A percentile compares a stretch with the other conserved stretches of the same genome.
These are phyloP conservation scores for Laticauda laticaudata DNA, from an alignment of 2,113 vertebrate species.

Conservation along the genomic window DNA sequence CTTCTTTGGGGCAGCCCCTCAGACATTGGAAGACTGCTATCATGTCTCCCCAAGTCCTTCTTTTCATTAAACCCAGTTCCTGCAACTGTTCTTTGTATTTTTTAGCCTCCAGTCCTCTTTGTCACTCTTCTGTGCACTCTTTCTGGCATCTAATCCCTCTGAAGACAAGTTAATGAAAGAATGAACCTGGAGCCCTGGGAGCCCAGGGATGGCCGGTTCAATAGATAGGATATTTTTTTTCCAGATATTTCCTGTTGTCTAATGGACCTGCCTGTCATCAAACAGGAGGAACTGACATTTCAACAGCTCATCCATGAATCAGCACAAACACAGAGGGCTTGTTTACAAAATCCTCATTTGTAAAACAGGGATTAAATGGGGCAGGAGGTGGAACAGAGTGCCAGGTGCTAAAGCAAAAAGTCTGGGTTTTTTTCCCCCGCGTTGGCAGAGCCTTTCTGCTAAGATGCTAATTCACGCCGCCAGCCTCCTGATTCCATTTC, in stretches of 20 bases:
- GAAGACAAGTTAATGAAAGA: not conserved
- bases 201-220: not conserved
- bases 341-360: not conserved
- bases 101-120: not conserved
- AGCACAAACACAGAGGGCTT: not conserved
- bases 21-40: too few relatives aligned
- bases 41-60: too few relatives aligned
- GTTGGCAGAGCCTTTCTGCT: conserved; percentile 33
- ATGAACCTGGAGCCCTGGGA: not conserved
- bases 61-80: too few relatives aligned
- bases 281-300: not conserved
- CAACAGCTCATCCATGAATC: not conserved
- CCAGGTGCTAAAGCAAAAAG: not conserved
- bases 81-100: fast-evolving
- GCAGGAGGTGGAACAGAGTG: conserved; percentile 28
- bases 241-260: not conserved
- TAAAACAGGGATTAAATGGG: conserved; percentile 30
- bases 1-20: too few relatives aligned
- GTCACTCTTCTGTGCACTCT: not conserved
- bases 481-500: too few relatives aligned
- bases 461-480: conserved; percentile 16
- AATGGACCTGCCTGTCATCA: not conserved
- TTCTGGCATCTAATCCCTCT: not conserved
- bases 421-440: conserved; percentile 9
- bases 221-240: not conserved